Evolutionary conservation across 2,888 invertebrate genomes (phyloP).

Genomic region (Melipona beecheii): DNA sequence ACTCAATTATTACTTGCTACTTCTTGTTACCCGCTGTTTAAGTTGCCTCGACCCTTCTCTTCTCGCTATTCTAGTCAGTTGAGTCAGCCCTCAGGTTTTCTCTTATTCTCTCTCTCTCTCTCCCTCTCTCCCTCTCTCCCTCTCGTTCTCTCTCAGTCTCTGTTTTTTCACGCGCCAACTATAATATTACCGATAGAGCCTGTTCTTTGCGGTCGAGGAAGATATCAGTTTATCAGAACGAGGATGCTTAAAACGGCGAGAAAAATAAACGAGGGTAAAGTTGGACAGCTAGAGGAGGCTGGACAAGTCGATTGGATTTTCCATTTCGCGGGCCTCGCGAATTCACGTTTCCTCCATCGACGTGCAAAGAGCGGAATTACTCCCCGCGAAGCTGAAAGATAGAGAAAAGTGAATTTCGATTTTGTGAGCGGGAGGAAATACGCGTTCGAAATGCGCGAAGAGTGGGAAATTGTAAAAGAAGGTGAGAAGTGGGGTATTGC

Average conservation of each 20-base stretch:
- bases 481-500: not conserved
- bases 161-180: conserved; percentile 26
- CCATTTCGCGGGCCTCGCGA: not conserved
- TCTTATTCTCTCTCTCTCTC: not conserved
- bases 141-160: not conserved
- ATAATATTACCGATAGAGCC: conserved; percentile 9
- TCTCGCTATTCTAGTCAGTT: conserved; percentile 49
- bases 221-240: conserved; percentile 13
- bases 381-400: not conserved
- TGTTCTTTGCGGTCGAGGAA: not conserved
- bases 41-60: conserved; percentile 67
- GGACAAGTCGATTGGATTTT: conserved; percentile 8
- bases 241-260: conserved; percentile 7
- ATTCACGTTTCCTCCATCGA: not conserved
- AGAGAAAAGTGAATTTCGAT: conserved; percentile 10
- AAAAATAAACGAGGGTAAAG: not conserved
- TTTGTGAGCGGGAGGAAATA: not conserved
- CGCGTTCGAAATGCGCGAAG: not conserved
- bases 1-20: conserved; percentile 80
- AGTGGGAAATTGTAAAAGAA: not conserved
- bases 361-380: not conserved
- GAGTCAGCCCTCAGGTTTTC: conserved; percentile 29
- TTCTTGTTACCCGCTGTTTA: conserved; percentile 79
- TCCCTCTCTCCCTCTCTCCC: not conserved
- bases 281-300: too few species aligned